phyloP scores from a whole-genome alignment of 2,113 vertebrate species.

The Picathartes gymnocephalus region DNA sequence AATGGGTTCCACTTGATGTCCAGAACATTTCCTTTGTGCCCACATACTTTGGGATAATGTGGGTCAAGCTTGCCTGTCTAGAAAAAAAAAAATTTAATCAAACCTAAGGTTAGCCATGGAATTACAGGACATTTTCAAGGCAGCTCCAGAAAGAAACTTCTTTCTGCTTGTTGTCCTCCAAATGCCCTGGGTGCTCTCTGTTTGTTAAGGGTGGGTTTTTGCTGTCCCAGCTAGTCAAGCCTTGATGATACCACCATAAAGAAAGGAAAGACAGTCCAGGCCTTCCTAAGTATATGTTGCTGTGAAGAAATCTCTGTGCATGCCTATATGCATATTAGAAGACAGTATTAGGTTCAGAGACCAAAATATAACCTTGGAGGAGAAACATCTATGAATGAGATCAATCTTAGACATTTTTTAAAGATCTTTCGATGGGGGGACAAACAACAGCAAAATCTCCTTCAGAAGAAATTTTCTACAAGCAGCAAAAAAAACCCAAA shows the following conservation, averaged over 20 bases:
- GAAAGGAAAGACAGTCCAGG: background rate
- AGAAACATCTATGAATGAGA: background rate
- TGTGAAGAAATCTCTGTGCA: background rate
- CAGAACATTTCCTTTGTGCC: slow-evolving; percentile 87
- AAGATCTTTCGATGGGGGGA: background rate
- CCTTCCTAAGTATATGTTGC: background rate
- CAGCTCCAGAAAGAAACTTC: background rate
- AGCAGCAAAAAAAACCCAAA: background rate
- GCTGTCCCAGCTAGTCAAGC: background rate
- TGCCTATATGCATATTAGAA: background rate
- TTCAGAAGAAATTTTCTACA: background rate
- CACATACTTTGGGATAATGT: slow-evolving; percentile 84
- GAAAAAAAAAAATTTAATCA: background rate
- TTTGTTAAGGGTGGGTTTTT: background rate
- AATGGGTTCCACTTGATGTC: slow-evolving; percentile 96
- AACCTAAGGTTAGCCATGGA: background rate
- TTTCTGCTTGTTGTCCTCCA: background rate
- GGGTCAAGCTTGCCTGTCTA: slow-evolving; percentile 93
- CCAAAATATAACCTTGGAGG: background rate
- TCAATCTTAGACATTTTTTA: background rate
- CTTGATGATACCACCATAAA: background rate
- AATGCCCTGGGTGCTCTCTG: background rate
- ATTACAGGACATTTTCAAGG: background rate
- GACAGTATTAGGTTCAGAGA: background rate
- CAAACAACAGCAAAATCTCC: background rate